Evolutionary conservation across 2,888 invertebrate species (phyloP), one percentile per base, ranked within the genome.

Genomic region (Nymphalis urticae): DNA sequence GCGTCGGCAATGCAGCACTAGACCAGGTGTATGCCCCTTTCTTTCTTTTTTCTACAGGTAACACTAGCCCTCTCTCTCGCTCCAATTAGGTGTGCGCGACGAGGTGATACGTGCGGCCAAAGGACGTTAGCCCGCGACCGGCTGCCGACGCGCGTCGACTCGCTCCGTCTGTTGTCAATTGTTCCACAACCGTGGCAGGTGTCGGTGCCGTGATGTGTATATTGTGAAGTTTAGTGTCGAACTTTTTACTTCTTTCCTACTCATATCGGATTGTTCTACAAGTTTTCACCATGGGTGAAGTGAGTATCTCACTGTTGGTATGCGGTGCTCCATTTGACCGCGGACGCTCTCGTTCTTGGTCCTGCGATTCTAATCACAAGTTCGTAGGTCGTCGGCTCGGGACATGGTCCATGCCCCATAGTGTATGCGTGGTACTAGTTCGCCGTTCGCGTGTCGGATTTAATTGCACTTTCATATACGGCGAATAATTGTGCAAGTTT

Each of bases 341-440:
- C 78, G 80, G 78, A 71, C 77, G 79, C 70, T 72, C 79, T 75
- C 73, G 78, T 76, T 79, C 73, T 80, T 80, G 80, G 80, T 82
- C 81, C 85, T 83, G 80, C 77, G 84, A 82, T 84, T 77, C 81
- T 80, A 80, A 83, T 84, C 85, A 82, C 76, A 78, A 73, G 88
- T 87, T 87, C 89, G 87, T 86, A 88, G 90, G 89, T 88, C 90
- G 87, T 82, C 87, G 87, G 85, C 87, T 84, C 82, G 81, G 80
- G 71, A 73, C 70, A 71, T 50, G 62, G 58, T 61, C 62, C 50
- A 48, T 51, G 36, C 53, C 60, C 47, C 47, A 24, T 48, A 61
- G 61, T 19, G 63, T 63, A 48, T 27, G 61, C 62, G 48, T 48
- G 64, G 71, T 62, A 53, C 61, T 64, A 48, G 51, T 17, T 32